Evolutionary conservation across 2,113 vertebrate genomes (phyloP).

Genomic region (Ursus arctos): DNA sequence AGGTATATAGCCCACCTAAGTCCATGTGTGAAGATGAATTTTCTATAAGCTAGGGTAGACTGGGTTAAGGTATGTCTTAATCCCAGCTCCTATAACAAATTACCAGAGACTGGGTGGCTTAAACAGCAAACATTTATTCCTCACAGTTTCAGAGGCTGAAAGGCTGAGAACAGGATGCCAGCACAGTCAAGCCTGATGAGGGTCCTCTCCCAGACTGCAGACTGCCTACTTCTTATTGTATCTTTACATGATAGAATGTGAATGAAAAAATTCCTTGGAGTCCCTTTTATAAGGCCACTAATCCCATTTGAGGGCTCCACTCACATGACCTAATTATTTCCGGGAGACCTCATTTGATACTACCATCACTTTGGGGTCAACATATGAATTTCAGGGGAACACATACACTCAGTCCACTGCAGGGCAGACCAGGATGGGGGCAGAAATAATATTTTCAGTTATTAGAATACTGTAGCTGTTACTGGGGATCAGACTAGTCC

Average conservation of each 20-base stretch:
- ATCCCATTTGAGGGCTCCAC: not conserved
- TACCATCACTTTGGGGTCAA: not conserved
- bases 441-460: not conserved
- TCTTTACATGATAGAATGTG: not conserved
- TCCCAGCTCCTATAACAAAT: not conserved
- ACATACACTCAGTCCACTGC: not conserved
- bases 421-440: not conserved
- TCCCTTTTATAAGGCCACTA: not conserved
- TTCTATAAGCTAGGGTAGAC: not conserved
- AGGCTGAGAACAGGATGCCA: not conserved
- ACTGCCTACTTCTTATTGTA: not conserved
- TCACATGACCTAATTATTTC: not conserved
- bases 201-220: not conserved
- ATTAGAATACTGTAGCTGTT: not conserved
- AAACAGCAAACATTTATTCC: not conserved
- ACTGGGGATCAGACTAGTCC: not conserved
- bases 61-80: not conserved
- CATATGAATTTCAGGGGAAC: not conserved
- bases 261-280: not conserved
- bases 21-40: not conserved
- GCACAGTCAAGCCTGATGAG: not conserved
- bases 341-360: not conserved
- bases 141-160: not conserved
- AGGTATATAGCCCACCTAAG: fast-evolving
- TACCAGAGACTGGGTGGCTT: not conserved